A percentile compares a stretch with the other conserved stretches of the same genome.
Conservation (phyloP, 1,140 invertebrate genomes). For the Pectinophora gossypiella region DNA sequence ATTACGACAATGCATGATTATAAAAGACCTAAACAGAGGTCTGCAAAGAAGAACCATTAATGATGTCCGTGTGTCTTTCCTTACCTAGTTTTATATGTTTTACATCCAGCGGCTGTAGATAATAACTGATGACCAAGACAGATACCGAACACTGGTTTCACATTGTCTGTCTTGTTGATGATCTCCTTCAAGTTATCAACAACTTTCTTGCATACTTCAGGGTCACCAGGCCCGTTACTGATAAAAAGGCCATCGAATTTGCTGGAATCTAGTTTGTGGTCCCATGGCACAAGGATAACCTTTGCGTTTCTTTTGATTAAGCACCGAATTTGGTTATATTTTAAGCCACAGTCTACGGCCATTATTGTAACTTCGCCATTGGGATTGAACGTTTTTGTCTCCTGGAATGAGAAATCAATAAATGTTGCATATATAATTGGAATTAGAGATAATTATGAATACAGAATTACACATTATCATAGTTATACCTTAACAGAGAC, state of each 20-base stretch:
- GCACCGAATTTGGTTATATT: conserved; percentile 97
- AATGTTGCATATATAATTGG: no score
- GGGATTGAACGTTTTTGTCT: conserved; percentile 83
- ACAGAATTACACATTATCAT: no score
- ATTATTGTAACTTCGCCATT: conserved; percentile 87
- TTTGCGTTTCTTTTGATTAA: conserved; percentile 88
- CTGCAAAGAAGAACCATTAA: conserved; percentile 22
- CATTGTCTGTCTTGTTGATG: conserved; percentile 60
- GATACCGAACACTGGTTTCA: conserved; percentile 95
- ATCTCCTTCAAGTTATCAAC: conserved; percentile 84
- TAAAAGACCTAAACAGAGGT: no score
- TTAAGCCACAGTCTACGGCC: conserved; percentile 96
- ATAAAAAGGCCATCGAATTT: conserved; percentile 97
- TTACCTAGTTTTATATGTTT: conserved; percentile 94
- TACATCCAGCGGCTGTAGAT: conserved; percentile 89
- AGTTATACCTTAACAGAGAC: conserved; percentile 87
- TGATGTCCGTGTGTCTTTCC: no score
- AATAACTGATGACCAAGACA: conserved; percentile 98
- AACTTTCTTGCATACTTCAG: conserved; percentile 86
- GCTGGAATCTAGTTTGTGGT: conserved; percentile 80
- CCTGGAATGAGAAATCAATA: conserved; percentile 79
- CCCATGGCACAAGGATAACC: conserved; percentile 95
- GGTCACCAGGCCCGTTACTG: conserved; percentile 98
- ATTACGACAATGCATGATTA: no score
- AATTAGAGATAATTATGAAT: no score